Percentiles rank a stretch among this genome's conserved stretches.
These are phyloP conservation scores for Bos taurus DNA, from an alignment of 2,113 vertebrate genomes.

Conservation along the genomic window ARS-UCD2.0 NC_037336.1:46739001-46739500, in stretches of 20 bases:
- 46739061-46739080: too few species aligned
- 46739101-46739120: too few species aligned
- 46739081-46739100: too few species aligned
- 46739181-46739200: not conserved
- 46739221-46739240: not conserved
- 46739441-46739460: slow-evolving; percentile 45
- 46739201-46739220: not conserved
- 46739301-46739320: not conserved
- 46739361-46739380: slow-evolving; percentile 16
- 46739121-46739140: not conserved
- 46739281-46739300: not conserved
- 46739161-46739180: not conserved
- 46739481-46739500: slow-evolving; percentile 60
- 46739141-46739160: not conserved
- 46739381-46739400: slow-evolving; percentile 46
- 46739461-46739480: slow-evolving; percentile 59
- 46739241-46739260: not conserved
- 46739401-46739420: not conserved
- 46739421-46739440: not conserved
- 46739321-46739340: slow-evolving; percentile 1
- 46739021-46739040: too few species aligned
- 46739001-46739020: too few species aligned
- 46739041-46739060: too few species aligned
- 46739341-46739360: not conserved
- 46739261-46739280: not conserved